Base-by-base conservation (phyloP, 2,888 invertebrate genomes). In the Saturnia japonica region DNA sequence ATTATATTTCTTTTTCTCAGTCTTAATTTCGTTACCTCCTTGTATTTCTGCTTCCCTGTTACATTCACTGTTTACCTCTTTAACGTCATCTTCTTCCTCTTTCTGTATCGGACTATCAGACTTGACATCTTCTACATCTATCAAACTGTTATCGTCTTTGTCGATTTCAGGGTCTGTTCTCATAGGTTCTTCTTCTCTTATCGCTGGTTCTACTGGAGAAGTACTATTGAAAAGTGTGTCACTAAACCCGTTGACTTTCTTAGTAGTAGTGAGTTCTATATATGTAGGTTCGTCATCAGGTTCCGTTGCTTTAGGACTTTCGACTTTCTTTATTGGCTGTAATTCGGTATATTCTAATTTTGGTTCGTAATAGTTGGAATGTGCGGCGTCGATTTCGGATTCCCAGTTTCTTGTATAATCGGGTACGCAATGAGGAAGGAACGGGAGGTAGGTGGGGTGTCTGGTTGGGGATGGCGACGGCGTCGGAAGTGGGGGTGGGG, bases 401-500 rank as follows among this genome's bases (percentile, higher is more conserved):
- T 94, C 94, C 94, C 94, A 94, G 85, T 94, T 94, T 76, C 94
- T 86, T 69, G 91, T 87, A 84, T 91, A 94, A 75, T 94, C 94
- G 71, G 90, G 88, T 43, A 90, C 86, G 79, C 90, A 90, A 78
- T 91, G 91, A 70, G 93, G 92, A 68, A 91, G 79, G 83, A 90
- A 93, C 19, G 94, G 93, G 74, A 89, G 87, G 85, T 91, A 90
- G 62, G 89, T 82, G 68, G 91, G 88, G 78, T 92, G 90, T 68
- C 94, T 81, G n/a, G 93, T 94, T 14, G 94, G 94, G 25, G 93
- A 94, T 3, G 91, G 88, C 14, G 94, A 94, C 1, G 94, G 94
- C 0, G 94, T 92, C 1, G 94, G 94, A 0, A 95, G 89, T 1
- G 95, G 94, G 0, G 94, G 91, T 0, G 95, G 96, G 72, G 96